Percentiles rank a stretch among this genome's conserved stretches.
Evolutionary conservation across 37 sponge, comb jelly and placozoan genomes (phyloP).

Genomic region (Diacarnus erythraeanus): DNA sequence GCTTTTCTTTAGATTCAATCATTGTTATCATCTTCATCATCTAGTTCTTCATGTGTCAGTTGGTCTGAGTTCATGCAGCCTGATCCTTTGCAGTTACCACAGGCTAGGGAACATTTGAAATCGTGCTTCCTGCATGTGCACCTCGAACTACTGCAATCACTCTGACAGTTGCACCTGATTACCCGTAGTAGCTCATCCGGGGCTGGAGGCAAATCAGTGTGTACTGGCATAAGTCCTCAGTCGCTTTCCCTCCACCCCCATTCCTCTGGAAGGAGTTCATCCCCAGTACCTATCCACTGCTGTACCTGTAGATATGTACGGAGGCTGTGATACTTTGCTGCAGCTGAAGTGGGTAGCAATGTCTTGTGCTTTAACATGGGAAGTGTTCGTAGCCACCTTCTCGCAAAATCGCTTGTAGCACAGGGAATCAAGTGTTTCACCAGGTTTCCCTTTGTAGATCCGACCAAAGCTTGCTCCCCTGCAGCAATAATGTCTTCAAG

Average conservation of each 20-base stretch:
- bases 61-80: constrained; percentile 17
- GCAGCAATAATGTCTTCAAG: no score
- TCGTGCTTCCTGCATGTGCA: no score
- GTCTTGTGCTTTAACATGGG: no score
- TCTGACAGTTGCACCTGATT: constrained; percentile 26
- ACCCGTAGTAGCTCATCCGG: constrained; percentile 5
- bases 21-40: not conserved
- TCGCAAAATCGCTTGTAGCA: no score
- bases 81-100: no score
- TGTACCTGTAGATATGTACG: constrained; percentile 1
- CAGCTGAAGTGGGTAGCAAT: no score
- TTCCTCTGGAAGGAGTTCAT: constrained; percentile 3
- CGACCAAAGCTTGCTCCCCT: no score
- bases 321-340: constrained; percentile 7
- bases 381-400: no score
- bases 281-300: constrained; percentile 10
- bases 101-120: constrained; percentile 22
- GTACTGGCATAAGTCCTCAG: no score
- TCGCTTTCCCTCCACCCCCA: constrained; percentile 34
- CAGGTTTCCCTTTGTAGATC: no score
- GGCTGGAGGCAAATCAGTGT: constrained; percentile 33
- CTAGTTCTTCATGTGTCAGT: not conserved
- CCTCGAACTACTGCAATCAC: constrained; percentile 32
- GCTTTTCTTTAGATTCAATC: no score
- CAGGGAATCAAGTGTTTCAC: no score